Evolutionary conservation across 92 coral and sea anemone species (phyloP), one percentile per base, ranked within the genome.

Genomic region (Phenganax stokvisi): DNA sequence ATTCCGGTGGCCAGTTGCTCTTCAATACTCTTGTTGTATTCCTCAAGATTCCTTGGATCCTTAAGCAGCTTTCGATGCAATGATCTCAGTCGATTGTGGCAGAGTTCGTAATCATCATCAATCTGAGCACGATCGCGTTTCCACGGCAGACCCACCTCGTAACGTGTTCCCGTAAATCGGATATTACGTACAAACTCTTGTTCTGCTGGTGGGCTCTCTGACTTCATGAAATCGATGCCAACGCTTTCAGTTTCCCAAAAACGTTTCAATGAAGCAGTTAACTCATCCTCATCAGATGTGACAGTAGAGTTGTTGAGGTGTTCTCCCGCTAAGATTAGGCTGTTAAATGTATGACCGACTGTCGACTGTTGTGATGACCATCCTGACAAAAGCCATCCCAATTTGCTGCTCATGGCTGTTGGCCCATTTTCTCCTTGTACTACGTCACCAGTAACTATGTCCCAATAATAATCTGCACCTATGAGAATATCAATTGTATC

Each of bases 281-380:
- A 52, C 51, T 78, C 60, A 51, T 79, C 74, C n/a, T 20, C 69
- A 3, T 74, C n/a, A 15, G 54, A 53, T 51, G 16, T 51, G 20
- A 56, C 16, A 64, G 10, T 12, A 20, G 84, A 71, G 52, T 67
- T 12, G 71, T 84, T 70, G n/a, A 76, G 52, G 31, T 37, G 25
- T 56, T 86, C 89, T 81, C 89, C 89, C 31, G 85, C 77, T 37
- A 85, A 51, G 64, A 80, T 64, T 25, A 85, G 55, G 27, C 71
- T 77, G 52, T 70, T 77, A 15, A 84, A 73, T 44, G 73, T 73
- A 60, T 29, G 13, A 9, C 74, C 47, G 78, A 12, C 58, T 17
- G 52, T 12, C 0, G 17, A 13, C 25, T 13, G 30, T 52, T 73
- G 77, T 9, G 8, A 4, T 7, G 59, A 73, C 29, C 12, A 12